A percentile compares a stretch with the other conserved stretches of the same genome.
Evolutionary conservation across 2,797 vertebrate species (phyloP).

Genomic region (Pteronotus mesoamericanus): DNA sequence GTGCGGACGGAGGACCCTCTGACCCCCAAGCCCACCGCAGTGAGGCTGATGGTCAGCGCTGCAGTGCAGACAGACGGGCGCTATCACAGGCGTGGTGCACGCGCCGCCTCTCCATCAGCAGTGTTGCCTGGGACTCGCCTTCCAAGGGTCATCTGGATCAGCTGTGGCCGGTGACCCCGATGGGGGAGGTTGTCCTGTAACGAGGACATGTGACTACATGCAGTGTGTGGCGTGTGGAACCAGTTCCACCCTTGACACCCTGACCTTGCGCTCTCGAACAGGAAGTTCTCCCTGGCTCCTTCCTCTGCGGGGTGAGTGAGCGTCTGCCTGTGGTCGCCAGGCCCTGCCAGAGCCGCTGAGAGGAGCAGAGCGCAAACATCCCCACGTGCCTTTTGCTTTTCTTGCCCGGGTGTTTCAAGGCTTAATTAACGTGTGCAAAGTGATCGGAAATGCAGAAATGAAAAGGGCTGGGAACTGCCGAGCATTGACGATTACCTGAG

Average conservation of each 20-base stretch:
- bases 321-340: background rate
- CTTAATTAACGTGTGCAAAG: slow-evolving; percentile 66
- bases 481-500: slow-evolving; percentile 50
- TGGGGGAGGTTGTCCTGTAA: background rate
- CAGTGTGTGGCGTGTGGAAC: background rate
- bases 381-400: slow-evolving; percentile 18
- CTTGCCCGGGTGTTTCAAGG: slow-evolving; percentile 50
- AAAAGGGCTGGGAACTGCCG: background rate
- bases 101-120: background rate
- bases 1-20: background rate
- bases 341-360: background rate
- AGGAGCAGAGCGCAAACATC: background rate
- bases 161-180: background rate
- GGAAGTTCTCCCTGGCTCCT: background rate
- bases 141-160: background rate
- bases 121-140: background rate
- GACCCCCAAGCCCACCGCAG: background rate
- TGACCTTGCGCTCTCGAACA: fast-evolving
- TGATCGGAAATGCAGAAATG: slow-evolving; percentile 64
- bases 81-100: background rate
- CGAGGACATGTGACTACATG: background rate
- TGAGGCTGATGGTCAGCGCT: fast-evolving
- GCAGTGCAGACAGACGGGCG: background rate
- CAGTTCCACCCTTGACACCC: background rate
- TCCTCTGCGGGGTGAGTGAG: background rate